Evolutionary conservation across 35 echinoderm and acorn worm species (phyloP).

Genomic region (Ophioderma brevispina): DNA sequence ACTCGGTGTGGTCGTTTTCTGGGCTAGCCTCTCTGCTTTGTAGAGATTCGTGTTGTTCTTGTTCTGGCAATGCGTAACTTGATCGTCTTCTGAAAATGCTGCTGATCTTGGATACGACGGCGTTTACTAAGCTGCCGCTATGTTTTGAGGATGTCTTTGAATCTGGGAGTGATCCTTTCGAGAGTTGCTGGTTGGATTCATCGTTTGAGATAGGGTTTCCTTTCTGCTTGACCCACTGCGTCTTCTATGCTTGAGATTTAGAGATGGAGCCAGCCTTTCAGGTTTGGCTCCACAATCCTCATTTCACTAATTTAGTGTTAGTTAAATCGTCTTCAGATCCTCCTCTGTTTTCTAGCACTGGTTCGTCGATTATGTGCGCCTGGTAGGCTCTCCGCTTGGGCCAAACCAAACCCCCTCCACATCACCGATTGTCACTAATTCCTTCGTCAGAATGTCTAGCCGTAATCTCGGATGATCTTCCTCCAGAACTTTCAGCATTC

Average conservation of each 20-base stretch:
- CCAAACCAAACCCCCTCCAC: constrained; percentile 79
- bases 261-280: too few relatives aligned
- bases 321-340: too few relatives aligned
- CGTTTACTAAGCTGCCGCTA: neutral
- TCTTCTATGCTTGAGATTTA: too few relatives aligned
- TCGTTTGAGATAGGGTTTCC: too few relatives aligned
- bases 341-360: too few relatives aligned
- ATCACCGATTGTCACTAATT: constrained; percentile 67
- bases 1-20: too few relatives aligned
- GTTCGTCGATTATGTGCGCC: neutral
- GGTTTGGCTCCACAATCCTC: too few relatives aligned
- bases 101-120: neutral
- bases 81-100: neutral
- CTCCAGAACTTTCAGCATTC: constrained; percentile 37
- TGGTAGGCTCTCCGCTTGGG: constrained; percentile 24
- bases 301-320: too few relatives aligned
- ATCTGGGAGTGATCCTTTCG: neutral
- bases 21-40: too few relatives aligned
- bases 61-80: neutral
- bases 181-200: too few relatives aligned
- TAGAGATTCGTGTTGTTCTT: neutral
- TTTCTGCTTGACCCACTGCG: too few relatives aligned
- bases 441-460: constrained; percentile 73
- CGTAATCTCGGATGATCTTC: constrained; percentile 53
- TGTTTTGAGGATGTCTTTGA: neutral